Evolutionary conservation across 2,888 invertebrate species (phyloP).

Genomic region (Nematopogon swammerdamellus): DNA sequence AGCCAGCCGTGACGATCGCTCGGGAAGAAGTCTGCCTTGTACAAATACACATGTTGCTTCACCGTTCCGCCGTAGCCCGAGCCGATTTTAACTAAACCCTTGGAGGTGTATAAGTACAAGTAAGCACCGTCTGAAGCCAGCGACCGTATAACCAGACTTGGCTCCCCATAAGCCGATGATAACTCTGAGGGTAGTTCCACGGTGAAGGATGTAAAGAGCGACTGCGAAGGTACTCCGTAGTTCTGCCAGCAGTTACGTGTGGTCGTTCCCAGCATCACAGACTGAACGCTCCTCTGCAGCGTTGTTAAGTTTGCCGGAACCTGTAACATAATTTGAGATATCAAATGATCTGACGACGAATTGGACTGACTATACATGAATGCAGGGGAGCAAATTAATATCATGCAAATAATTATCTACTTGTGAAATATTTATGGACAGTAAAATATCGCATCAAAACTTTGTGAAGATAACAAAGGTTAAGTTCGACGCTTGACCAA

Average conservation of each 20-base stretch:
- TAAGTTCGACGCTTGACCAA: too few relatives aligned
- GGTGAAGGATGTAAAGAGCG: slow-evolving; percentile 67
- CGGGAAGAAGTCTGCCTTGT: slow-evolving; percentile 76
- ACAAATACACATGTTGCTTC: slow-evolving; percentile 84
- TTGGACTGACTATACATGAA: too few relatives aligned
- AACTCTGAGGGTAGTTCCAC: slow-evolving; percentile 38
- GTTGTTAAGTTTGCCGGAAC: slow-evolving; percentile 82
- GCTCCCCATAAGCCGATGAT: slow-evolving; percentile 28
- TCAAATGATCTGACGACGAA: not conserved
- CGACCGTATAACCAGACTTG: slow-evolving; percentile 42
- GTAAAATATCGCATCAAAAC: too few relatives aligned
- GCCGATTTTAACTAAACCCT: slow-evolving; percentile 89
- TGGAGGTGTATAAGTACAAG: slow-evolving; percentile 81
- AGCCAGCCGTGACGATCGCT: slow-evolving; percentile 80
- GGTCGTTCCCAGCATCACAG: slow-evolving; percentile 80
- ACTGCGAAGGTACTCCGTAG: slow-evolving; percentile 79
- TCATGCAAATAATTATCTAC: too few relatives aligned
- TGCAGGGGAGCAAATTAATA: too few relatives aligned
- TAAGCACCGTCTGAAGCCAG: slow-evolving; percentile 89
- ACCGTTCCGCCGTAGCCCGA: slow-evolving; percentile 93
- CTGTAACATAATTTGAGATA: too few relatives aligned
- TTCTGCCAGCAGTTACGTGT: slow-evolving; percentile 85
- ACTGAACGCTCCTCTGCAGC: slow-evolving; percentile 85
- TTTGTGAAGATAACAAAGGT: too few relatives aligned
- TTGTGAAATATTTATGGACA: too few relatives aligned